Conservation (phyloP, 2,113 vertebrate species). For the Nymphicus hollandicus region DNA sequence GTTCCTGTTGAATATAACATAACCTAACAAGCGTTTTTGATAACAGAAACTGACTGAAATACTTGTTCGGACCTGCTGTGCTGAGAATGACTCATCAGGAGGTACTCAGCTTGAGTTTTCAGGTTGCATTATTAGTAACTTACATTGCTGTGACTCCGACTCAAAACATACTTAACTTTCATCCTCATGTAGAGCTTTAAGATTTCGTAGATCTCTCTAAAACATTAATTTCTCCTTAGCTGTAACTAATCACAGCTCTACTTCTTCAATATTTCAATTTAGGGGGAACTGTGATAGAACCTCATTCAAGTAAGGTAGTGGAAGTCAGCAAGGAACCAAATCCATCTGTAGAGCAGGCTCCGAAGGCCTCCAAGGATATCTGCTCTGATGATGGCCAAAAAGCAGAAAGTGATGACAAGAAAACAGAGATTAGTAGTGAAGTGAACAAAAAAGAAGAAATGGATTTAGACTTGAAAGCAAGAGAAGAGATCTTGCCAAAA, state of each 20-base stretch:
- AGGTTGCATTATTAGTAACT: background rate
- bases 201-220: background rate
- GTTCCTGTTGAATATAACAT: background rate
- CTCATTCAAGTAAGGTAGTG: background rate
- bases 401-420: conserved; percentile 16
- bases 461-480: background rate
- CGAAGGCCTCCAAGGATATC: background rate
- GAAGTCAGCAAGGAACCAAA: background rate
- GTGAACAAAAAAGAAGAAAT: background rate
- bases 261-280: background rate
- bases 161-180: background rate
- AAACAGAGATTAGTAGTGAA: background rate
- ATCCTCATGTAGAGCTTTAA: background rate
- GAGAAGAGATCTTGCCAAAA: background rate
- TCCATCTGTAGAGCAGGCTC: background rate
- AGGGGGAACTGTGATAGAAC: conserved; percentile 34
- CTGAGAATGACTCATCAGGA: background rate
- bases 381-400: conserved; percentile 21
- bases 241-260: background rate
- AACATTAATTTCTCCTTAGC: background rate
- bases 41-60: background rate
- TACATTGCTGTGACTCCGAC: background rate
- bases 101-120: background rate
- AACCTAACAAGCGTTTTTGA: background rate
- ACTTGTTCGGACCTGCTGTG: background rate